Conservation (phyloP, 92 coral and sea anemone species). For the Porites evermanni region DNA sequence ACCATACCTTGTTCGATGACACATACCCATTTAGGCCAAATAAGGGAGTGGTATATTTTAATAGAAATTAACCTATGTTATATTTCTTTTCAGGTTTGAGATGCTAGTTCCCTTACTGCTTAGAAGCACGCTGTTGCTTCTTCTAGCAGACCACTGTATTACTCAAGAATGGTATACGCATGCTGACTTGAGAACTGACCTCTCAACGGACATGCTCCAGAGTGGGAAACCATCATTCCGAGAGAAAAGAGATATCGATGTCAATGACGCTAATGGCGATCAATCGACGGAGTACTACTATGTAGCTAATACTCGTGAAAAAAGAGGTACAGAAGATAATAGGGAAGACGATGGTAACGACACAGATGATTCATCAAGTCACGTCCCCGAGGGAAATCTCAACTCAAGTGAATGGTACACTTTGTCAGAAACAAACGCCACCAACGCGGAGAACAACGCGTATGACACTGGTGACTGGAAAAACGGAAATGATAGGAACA, state of each 20-base stretch:
- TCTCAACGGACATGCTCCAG: background rate
- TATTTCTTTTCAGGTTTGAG: conserved; percentile 10
- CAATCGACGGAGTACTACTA: background rate
- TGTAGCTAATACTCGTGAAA: conserved; percentile 8
- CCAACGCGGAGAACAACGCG: background rate
- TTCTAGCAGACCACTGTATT: conserved; percentile 22
- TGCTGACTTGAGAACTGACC: conserved; percentile 5
- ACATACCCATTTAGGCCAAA: too few relatives aligned
- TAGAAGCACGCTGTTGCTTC: conserved; percentile 49
- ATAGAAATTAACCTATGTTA: background rate
- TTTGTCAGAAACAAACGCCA: background rate
- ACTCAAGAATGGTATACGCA: conserved; percentile 42
- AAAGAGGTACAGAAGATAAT: conserved; percentile 52
- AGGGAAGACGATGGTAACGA: background rate
- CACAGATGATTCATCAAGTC: background rate
- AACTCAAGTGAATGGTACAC: background rate
- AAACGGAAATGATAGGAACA: background rate
- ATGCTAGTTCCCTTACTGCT: conserved; percentile 32
- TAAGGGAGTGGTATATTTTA: too few relatives aligned
- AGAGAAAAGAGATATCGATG: conserved; percentile 24
- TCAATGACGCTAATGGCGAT: background rate
- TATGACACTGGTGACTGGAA: background rate
- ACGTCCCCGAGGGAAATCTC: background rate
- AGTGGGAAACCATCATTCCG: background rate
- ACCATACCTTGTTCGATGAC: too few relatives aligned